Evolutionary conservation across 2,797 vertebrate genomes (phyloP), one percentile per base, ranked within the genome.

Genomic region (Eidolon dupreanum): DNA sequence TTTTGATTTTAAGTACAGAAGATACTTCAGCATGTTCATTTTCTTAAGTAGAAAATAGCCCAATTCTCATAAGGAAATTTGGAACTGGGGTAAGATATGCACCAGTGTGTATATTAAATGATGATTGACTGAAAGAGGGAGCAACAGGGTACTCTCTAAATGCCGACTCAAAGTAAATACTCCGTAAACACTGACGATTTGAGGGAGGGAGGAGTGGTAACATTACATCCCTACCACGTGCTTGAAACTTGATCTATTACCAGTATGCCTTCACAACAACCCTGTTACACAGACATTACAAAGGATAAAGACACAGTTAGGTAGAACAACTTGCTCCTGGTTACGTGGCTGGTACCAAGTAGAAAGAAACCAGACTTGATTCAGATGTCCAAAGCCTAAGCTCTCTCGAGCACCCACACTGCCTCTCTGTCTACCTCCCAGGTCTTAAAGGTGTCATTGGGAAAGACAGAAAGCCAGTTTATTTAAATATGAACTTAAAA

Each of bases 21-120:
- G 70, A 43, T 70, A 55, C 28, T 95, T 94, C 65, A 63, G 75
- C 70, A 53, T 49, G 90, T 28, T 95, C 92, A 81, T 93, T 97
- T 97, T 81, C 93, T 92, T 81, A 38, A 91, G 73, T 24, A 95
- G 88, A 96, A 96, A 86, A 95, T 28, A 81, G 86, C 65, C 51
- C 78, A 95, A 36, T 75, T 79, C 93, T 90, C 82, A 84, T 81
- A 89, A 73, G 46, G 66, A 97, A 79, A 73, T 85, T 93, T 90
- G 74, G 70, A 93, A 79, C 26, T 46, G 51, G 82, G 43, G 28
- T 77, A 95, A 94, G 81, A 84, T 22, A 74, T 31, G 73, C 28
- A 84, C 61, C 43, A 26, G 8, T 84, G 78, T 66, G 17, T 86
- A 46, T 46, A 82, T 66, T 88, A n/a, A 68, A 71, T 36, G 33